phyloP scores from a whole-genome alignment of 2,797 vertebrate species.

The Gymnocypris eckloni region DNA sequence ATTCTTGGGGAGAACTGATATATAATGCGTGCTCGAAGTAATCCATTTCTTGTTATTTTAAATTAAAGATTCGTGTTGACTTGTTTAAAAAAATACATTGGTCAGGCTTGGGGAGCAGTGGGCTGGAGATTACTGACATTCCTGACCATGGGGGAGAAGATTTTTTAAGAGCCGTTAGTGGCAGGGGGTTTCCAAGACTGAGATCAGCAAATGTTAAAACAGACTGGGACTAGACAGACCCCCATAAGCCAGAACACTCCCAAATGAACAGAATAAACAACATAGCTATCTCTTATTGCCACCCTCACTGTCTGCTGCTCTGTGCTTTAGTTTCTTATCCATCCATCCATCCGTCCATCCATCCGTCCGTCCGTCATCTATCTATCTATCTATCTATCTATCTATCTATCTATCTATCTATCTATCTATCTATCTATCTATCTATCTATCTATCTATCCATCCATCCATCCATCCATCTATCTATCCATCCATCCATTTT shows the following conservation, averaged over 20 bases:
- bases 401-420: too few species aligned
- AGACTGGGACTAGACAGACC: conserved; percentile 55
- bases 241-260: conserved; percentile 44
- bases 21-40: conserved; percentile 3
- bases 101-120: conserved; percentile 53
- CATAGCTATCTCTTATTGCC: neutral
- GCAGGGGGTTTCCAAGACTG: conserved; percentile 58
- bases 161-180: conserved; percentile 51
- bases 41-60: conserved; percentile 53
- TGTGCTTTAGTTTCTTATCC: neutral
- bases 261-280: conserved; percentile 65
- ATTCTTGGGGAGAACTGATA: neutral
- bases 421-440: too few species aligned
- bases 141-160: conserved; percentile 66
- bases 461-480: neutral
- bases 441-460: neutral
- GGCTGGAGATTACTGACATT: conserved; percentile 68
- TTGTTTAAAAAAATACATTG: conserved; percentile 48
- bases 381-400: too few species aligned
- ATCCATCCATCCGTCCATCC: neutral
- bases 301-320: conserved; percentile 6
- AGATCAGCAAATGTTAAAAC: conserved; percentile 72
- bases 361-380: too few species aligned
- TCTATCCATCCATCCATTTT: too few species aligned
- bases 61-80: conserved; percentile 54